phyloP scores from a whole-genome alignment of 1,140 invertebrate genomes.

The Pollicipes pollicipes region DNA sequence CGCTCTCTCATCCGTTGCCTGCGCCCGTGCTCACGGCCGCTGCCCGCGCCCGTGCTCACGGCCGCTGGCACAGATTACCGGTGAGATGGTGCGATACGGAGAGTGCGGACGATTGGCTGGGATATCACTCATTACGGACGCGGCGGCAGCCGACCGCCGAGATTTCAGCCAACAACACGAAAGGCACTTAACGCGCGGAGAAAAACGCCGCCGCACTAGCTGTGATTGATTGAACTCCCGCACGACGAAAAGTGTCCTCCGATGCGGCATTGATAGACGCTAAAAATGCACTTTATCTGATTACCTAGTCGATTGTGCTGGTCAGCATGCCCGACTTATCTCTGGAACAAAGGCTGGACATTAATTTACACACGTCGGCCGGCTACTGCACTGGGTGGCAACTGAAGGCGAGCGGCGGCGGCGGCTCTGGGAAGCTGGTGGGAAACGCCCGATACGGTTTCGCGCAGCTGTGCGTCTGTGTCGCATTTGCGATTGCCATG shows the following conservation, averaged over 20 bases:
- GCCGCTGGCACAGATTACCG: too few species aligned
- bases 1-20: too few species aligned
- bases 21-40: too few species aligned
- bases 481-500: too few species aligned
- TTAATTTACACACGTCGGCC: not conserved
- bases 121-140: not conserved
- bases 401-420: too few species aligned
- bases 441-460: too few species aligned
- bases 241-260: not conserved
- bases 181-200: not conserved
- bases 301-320: not conserved
- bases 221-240: not conserved
- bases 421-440: too few species aligned
- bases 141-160: not conserved
- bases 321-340: not conserved
- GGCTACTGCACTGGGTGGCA: too few species aligned
- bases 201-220: not conserved
- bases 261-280: not conserved
- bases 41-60: too few species aligned
- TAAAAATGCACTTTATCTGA: not conserved
- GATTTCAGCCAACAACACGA: not conserved
- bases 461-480: too few species aligned
- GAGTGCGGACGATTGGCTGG: too few species aligned
- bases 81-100: too few species aligned
- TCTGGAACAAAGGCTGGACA: not conserved